phyloP scores from a whole-genome alignment of 2,113 vertebrate genomes.

The Turnix velox region DNA sequence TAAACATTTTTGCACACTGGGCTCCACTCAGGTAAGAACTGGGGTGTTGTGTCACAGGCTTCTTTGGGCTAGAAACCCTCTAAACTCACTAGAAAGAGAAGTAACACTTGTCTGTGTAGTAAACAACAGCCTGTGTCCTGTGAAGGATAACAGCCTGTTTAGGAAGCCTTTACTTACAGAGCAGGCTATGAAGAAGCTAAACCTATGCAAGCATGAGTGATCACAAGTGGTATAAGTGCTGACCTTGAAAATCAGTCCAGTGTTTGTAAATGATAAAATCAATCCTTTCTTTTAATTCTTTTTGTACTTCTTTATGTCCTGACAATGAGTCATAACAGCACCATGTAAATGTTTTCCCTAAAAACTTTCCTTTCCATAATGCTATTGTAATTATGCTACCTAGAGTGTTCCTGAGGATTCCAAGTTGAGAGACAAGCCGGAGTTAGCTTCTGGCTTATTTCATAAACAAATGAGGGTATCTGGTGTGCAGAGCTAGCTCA shows the following conservation, averaged over 20 bases:
- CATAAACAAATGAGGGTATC: background rate
- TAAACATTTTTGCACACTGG: fast-evolving
- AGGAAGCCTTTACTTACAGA: background rate
- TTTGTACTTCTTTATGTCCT: background rate
- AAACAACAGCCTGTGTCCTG: too few relatives aligned
- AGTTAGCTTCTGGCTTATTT: background rate
- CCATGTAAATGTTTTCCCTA: background rate
- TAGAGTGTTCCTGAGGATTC: background rate
- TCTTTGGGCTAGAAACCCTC: background rate
- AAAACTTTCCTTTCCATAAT: background rate
- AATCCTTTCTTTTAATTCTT: background rate
- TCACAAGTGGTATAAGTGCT: background rate
- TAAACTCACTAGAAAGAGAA: background rate
- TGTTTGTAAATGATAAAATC: background rate
- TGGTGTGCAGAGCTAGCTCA: background rate
- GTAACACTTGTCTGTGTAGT: background rate
- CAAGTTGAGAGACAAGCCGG: background rate
- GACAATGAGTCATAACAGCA: background rate
- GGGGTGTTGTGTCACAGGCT: background rate
- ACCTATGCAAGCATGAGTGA: background rate
- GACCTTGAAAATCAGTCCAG: background rate
- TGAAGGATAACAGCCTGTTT: background rate
- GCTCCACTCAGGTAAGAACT: background rate
- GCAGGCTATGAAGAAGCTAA: background rate
- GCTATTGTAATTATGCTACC: background rate